A percentile compares a stretch with the other conserved stretches of the same genome.
These are phyloP conservation scores for Gadopsis marmoratus DNA, from an alignment of 2,797 vertebrate species.

Conservation along the genomic window DNA sequence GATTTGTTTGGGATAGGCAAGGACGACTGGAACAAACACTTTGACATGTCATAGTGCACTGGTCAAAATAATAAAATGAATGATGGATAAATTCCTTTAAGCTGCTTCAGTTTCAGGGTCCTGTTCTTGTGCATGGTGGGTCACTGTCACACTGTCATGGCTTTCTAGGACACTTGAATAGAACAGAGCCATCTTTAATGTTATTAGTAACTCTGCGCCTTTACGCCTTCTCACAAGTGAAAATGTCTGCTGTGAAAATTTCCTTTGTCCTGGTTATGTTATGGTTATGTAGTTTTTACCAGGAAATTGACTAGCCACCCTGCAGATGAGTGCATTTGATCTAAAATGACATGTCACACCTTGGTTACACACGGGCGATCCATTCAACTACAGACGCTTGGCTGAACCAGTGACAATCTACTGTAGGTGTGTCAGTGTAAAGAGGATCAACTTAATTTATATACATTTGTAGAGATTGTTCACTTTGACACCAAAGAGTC, in stretches of 20 bases:
- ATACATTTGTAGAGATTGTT: not conserved
- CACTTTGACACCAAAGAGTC: not conserved
- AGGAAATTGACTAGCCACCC: not conserved
- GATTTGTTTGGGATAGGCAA: not conserved
- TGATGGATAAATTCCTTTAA: conserved; percentile 1
- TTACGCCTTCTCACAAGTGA: not conserved
- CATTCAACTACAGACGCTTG: conserved; percentile 1
- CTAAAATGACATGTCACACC: conserved; percentile 15
- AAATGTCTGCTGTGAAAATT: conserved; percentile 1
- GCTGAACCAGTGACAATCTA: not conserved
- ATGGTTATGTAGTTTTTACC: conserved; percentile 1
- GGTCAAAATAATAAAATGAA: not conserved
- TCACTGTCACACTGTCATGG: too few relatives aligned
- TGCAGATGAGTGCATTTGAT: conserved; percentile 5
- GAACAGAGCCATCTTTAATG: not conserved
- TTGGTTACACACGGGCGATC: conserved; percentile 11
- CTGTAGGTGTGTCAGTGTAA: not conserved
- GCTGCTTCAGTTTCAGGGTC: not conserved
- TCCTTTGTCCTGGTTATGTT: not conserved
- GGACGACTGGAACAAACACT: not conserved
- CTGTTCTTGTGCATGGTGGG: not conserved
- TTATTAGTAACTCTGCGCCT: not conserved
- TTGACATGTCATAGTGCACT: not conserved
- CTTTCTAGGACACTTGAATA: too few relatives aligned
- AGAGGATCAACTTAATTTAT: not conserved